Base-by-base conservation (phyloP, 2,888 invertebrate genomes). In the Odontothrips loti region DNA sequence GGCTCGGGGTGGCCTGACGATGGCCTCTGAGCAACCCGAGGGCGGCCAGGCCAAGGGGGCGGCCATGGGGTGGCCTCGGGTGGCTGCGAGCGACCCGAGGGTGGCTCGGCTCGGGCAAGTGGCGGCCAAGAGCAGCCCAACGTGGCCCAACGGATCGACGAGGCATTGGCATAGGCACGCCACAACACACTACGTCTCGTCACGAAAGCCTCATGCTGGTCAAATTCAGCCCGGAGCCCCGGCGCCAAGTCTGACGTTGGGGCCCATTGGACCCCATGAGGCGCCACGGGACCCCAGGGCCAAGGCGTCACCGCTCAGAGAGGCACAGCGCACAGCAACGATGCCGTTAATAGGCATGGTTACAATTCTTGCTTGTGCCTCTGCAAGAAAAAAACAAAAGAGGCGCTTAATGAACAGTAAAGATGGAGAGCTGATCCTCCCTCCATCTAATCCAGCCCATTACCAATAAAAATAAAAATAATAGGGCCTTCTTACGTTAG, bases 371-470 rank as follows among this genome's bases (percentile, higher is more conserved):
- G 68, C 68, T 75, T 23, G 68, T 75, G 68, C 68, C 68, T 75
- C 68, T 75, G 68, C 68, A 75, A 75, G 68, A 75, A 75, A 75
- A 75, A 75, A 75, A 75, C 68, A 75, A 75, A 75, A 75, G 68
- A 75, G 68, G 23, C 68, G 68, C 68, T 75, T 75, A 75, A 75
- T 75, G 23, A 75, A 75, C 68, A 75, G 68, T 27, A 27, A 23
- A 75, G 68, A 75, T 27, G 11, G 68, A 58, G 58, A 20, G 58
- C 58, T 6, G 68, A 58, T 27, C 9, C 68, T 8, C 68, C 34
- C 68, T 75, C 68, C 68, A 75, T 23, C 27, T 12, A 75, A 75
- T 23, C 27, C 27, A 75, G 68, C 68, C 68, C 68, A 27, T 75
- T 75, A 27, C 68, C 68, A 75, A 27, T 43, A 6, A 43, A 43